Conservation (phyloP, 2,113 vertebrate species). For the Todiramphus saurophagus region DNA sequence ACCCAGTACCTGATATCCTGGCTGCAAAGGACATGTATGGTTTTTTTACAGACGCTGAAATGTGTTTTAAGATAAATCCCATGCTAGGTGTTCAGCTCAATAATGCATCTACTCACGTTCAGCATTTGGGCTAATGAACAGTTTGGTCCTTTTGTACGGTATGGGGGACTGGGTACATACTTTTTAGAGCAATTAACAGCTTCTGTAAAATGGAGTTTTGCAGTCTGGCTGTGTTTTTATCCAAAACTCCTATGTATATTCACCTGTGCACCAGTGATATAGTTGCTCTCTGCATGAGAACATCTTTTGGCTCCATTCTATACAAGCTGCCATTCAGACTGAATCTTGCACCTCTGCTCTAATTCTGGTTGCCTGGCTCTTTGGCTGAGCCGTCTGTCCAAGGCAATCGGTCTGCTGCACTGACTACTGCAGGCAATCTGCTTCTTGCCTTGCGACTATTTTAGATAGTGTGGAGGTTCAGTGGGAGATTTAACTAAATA, state of each 20-base stretch:
- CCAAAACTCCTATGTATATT: neutral
- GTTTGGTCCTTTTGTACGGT: neutral
- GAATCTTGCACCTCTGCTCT: neutral
- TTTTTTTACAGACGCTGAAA: neutral
- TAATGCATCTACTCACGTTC: neutral
- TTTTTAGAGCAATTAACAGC: neutral
- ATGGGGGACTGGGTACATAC: rapidly evolving
- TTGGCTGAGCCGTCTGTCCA: neutral
- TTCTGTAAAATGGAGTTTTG: neutral
- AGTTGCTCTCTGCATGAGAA: neutral
- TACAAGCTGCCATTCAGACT: neutral
- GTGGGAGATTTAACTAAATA: neutral
- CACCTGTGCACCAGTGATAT: neutral
- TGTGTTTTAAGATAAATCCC: neutral
- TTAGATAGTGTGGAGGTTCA: neutral
- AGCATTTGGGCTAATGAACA: neutral
- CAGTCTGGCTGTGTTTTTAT: neutral
- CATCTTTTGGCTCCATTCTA: neutral
- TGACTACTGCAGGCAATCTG: neutral
- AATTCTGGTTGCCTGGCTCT: neutral
- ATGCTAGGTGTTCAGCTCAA: neutral
- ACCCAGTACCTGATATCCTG: neutral
- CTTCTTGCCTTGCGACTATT: neutral
- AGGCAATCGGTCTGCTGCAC: neutral
- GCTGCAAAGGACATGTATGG: neutral